Percentiles rank a stretch among this genome's conserved stretches.
These are phyloP conservation scores for Orchestes rusci DNA, from an alignment of 2,888 invertebrate species.

Conservation along the genomic window DNA sequence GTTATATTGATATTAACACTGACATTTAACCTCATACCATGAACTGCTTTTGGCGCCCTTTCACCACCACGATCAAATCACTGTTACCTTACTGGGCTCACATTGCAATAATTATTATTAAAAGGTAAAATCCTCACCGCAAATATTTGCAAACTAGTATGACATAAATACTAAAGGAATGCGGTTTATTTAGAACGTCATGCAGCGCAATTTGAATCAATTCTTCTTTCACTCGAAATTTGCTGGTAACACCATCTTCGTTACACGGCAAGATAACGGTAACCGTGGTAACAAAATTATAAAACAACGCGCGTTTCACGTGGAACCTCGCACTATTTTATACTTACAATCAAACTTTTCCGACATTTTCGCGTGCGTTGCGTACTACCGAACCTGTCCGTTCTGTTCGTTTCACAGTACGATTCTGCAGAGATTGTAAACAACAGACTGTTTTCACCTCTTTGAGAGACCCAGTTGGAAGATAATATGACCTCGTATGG, in stretches of 20 bases:
- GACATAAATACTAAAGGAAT: no score
- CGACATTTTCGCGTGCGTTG: slow-evolving; percentile 30
- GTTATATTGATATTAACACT: background rate
- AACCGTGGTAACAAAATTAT: slow-evolving; percentile 18
- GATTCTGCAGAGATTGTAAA: slow-evolving; percentile 40
- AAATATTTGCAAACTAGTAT: no score
- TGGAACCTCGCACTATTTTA: slow-evolving; percentile 16
- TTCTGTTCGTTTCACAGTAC: slow-evolving; percentile 21
- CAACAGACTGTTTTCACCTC: slow-evolving; percentile 40
- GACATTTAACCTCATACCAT: slow-evolving; percentile 13
- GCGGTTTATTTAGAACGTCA: no score
- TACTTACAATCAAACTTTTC: slow-evolving; percentile 35
- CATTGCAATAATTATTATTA: no score
- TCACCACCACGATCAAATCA: slow-evolving; percentile 10
- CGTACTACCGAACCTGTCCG: slow-evolving; percentile 5
- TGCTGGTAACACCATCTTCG: no score
- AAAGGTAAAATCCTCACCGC: no score
- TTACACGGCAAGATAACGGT: no score
- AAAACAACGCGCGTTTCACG: slow-evolving; percentile 20
- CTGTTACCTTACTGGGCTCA: no score
- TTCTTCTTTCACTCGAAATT: no score
- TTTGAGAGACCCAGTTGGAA: slow-evolving; percentile 39
- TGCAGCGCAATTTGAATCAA: no score
- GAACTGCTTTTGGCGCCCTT: slow-evolving; percentile 15
- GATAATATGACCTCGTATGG: slow-evolving; percentile 40